A percentile compares a stretch with the other conserved stretches of the same genome.
These are phyloP conservation scores for Musca domestica DNA, from an alignment of 1,140 invertebrate genomes.

Conservation along the genomic window DNA sequence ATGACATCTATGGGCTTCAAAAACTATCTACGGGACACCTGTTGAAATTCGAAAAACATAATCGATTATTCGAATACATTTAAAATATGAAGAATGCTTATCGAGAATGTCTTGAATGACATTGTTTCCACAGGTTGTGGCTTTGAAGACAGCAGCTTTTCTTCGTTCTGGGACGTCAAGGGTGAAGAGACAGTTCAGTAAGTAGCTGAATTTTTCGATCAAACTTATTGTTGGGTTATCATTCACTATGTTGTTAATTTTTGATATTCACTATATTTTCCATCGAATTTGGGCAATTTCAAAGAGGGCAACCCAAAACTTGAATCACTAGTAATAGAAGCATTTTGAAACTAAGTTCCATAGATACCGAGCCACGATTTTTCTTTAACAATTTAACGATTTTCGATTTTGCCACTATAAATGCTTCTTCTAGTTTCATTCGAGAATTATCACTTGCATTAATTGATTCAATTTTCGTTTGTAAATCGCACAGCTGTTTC, in stretches of 20 bases:
- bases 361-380: not conserved
- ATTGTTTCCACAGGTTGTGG: not conserved
- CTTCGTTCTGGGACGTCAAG: not conserved
- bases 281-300: slow-evolving; percentile 24
- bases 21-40: not conserved
- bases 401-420: not conserved
- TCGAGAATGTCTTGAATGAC: not conserved
- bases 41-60: not conserved
- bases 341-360: not conserved
- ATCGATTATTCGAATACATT: not conserved
- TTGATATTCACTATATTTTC: slow-evolving; percentile 17
- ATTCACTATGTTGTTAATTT: slow-evolving; percentile 3
- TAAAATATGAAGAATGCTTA: not conserved
- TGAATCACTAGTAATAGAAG: not conserved
- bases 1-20: not conserved
- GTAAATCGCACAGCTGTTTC: too few species aligned
- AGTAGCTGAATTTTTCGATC: slow-evolving; percentile 23
- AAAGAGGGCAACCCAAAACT: not conserved
- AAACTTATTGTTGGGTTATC: slow-evolving; percentile 1
- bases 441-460: too few species aligned
- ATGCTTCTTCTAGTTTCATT: not conserved
- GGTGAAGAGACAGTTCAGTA: not conserved
- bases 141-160: too few species aligned
- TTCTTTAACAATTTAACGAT: not conserved
- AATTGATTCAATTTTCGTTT: too few species aligned